A percentile compares a stretch with the other conserved stretches of the same genome.
Evolutionary conservation across 2,888 invertebrate species (phyloP).

Genomic region (Pelosia muscerda): DNA sequence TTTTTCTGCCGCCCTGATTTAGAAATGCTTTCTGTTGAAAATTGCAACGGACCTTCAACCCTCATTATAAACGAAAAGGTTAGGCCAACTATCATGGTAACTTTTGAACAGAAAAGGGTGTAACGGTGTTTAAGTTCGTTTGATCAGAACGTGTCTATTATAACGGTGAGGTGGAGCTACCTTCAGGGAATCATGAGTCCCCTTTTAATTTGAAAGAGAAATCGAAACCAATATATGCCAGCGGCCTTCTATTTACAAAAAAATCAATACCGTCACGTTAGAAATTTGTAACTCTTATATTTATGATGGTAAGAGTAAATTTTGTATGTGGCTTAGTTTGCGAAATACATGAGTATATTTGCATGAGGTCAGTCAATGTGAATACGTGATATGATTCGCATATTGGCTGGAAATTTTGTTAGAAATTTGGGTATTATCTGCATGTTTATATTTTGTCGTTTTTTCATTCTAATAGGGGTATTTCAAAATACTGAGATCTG

Average conservation of each 20-base stretch:
- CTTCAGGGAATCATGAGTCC: constrained; percentile 65
- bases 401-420: constrained; percentile 50
- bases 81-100: constrained; percentile 19
- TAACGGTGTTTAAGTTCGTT: constrained; percentile 41
- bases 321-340: constrained; percentile 14
- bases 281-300: constrained; percentile 15
- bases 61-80: constrained; percentile 25
- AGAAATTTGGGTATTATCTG: constrained; percentile 29
- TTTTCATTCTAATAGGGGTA: constrained; percentile 9
- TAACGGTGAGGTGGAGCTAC: constrained; percentile 45
- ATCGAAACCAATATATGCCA: constrained; percentile 61
- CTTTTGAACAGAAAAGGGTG: constrained; percentile 37
- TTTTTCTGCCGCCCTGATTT: constrained; percentile 11
- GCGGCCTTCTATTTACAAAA: constrained; percentile 35
- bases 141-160: constrained; percentile 47
- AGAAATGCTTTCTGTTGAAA: constrained; percentile 7
- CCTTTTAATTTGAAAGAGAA: constrained; percentile 70
- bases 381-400: constrained; percentile 49
- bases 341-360: constrained; percentile 12
- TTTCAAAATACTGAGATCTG: neutral
- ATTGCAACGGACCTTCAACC: constrained; percentile 20
- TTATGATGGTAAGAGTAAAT: neutral
- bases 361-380: constrained; percentile 43
- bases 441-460: constrained; percentile 29
- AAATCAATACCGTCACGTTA: neutral